Conservation (phyloP, 2,888 invertebrate genomes). For the Crioceris asparagi region DNA sequence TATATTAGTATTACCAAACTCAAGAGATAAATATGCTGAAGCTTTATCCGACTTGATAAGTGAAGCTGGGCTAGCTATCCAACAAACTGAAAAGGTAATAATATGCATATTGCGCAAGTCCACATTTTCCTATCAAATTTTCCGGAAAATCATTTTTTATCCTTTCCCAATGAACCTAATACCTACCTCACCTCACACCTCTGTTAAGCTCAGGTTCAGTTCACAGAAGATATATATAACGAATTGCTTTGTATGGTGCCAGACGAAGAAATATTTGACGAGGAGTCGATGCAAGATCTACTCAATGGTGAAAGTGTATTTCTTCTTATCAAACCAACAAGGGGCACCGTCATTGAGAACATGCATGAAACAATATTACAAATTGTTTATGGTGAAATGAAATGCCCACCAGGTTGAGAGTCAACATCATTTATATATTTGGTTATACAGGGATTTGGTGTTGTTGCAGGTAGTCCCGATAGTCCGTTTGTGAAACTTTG, state of each 20-base stretch:
- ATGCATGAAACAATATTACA: conserved; percentile 26
- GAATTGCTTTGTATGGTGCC: conserved; percentile 30
- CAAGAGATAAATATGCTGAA: conserved; percentile 24
- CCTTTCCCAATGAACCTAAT: too few relatives aligned
- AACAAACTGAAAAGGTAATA: conserved; percentile 27
- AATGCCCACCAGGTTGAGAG: conserved; percentile 30
- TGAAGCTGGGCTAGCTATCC: conserved; percentile 25
- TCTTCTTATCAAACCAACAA: conserved; percentile 21
- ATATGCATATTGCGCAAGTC: too few relatives aligned
- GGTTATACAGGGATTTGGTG: too few relatives aligned
- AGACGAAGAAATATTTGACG: conserved; percentile 17
- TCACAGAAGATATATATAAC: conserved; percentile 27
- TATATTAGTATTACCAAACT: conserved; percentile 41
- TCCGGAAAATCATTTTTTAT: too few relatives aligned
- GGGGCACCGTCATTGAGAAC: conserved; percentile 19
- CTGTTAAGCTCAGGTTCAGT: conserved; percentile 17
- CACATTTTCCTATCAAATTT: too few relatives aligned
- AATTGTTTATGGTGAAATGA: conserved; percentile 31
- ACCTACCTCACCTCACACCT: background rate
- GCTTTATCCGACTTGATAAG: conserved; percentile 24
- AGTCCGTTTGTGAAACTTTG: too few relatives aligned
- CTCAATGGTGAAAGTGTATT: conserved; percentile 20
- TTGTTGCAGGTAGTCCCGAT: too few relatives aligned
- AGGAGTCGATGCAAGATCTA: conserved; percentile 21
- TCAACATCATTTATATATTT: background rate